Percentiles rank a stretch among this genome's conserved stretches.
phyloP scores from a whole-genome alignment of 2,797 vertebrate species.

The Helostoma temminkii region DNA sequence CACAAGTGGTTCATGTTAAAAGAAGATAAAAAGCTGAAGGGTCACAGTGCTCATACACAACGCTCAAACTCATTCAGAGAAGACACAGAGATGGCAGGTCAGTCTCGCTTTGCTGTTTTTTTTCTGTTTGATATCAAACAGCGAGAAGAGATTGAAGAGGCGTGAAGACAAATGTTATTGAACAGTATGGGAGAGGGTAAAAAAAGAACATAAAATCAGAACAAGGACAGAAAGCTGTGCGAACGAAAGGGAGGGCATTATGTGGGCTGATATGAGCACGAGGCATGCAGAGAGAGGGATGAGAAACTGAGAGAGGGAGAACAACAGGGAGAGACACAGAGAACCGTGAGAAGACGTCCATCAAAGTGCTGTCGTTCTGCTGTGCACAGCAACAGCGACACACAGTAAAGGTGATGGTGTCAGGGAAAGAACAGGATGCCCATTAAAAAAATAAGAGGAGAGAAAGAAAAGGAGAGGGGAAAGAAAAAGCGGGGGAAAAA shows the following conservation, averaged over 20 bases:
- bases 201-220: constrained; percentile 34
- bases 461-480: background rate
- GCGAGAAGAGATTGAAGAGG: constrained; percentile 63
- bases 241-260: constrained; percentile 44
- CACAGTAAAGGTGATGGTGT: constrained; percentile 42
- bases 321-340: constrained; percentile 34
- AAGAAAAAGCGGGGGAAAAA: constrained; percentile 8
- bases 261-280: constrained; percentile 44
- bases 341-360: constrained; percentile 55
- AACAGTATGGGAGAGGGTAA: constrained; percentile 48
- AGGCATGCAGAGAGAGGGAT: constrained; percentile 37
- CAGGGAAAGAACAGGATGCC: constrained; percentile 42
- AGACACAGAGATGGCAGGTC: constrained; percentile 52
- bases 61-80: constrained; percentile 14
- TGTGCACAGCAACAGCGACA: constrained; percentile 53
- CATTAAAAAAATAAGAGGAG: constrained; percentile 46
- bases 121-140: constrained; percentile 57
- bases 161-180: constrained; percentile 67
- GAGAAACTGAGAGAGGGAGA: constrained; percentile 27
- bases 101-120: constrained; percentile 26
- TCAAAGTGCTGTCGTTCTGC: constrained; percentile 60
- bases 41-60: constrained; percentile 16
- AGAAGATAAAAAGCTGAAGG: constrained; percentile 30
- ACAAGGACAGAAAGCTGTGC: constrained; percentile 39
- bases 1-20: constrained; percentile 15